Evolutionary conservation across 2,113 vertebrate genomes (phyloP).

Genomic region (Pongo abelii): DNA sequence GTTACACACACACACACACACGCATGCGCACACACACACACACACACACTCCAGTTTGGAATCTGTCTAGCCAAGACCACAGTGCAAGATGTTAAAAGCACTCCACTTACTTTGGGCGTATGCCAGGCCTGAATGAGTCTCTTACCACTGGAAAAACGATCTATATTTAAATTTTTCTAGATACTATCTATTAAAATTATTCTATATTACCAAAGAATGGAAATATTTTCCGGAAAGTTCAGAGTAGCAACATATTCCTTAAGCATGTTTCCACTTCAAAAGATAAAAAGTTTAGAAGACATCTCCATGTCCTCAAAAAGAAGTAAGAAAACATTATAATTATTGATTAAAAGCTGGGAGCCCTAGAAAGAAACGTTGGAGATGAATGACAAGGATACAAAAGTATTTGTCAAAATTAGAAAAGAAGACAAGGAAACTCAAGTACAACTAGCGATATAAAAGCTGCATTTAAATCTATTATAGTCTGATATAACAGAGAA

Average conservation of each 20-base stretch:
- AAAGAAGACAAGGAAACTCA: neutral
- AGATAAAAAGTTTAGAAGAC: neutral
- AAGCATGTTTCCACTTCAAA: neutral
- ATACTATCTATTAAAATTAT: neutral
- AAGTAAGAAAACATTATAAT: neutral
- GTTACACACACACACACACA: neutral
- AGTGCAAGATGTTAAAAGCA: neutral
- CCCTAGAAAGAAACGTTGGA: neutral
- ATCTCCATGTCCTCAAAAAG: neutral
- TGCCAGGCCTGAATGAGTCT: neutral
- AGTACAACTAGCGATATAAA: neutral
- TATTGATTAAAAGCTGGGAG: neutral
- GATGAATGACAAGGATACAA: neutral
- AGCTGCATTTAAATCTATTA: neutral
- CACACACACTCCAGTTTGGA: neutral
- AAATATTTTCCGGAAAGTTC: neutral
- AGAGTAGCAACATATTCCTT: neutral
- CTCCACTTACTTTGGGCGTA: neutral
- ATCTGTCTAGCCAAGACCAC: neutral
- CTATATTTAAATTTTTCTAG: neutral
- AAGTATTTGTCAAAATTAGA: constrained; percentile 17
- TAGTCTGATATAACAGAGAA: neutral
- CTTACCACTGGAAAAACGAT: neutral
- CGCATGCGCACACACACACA: no score
- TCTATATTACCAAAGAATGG: neutral